Conservation (phyloP, 2,797 vertebrate species). For the Poliocrania exsul region DNA sequence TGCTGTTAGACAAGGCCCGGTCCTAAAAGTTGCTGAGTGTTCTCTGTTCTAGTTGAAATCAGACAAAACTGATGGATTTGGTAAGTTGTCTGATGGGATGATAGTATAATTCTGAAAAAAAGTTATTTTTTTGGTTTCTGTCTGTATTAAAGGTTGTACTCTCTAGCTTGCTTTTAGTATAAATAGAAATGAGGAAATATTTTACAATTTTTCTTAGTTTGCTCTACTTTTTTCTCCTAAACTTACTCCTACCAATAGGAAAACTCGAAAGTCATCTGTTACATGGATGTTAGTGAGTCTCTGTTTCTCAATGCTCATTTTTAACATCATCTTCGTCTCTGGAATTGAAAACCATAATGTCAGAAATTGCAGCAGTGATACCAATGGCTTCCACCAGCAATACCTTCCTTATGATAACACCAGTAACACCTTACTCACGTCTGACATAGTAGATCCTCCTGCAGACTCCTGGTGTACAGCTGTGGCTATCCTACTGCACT, state of each 20-base stretch:
- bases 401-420: fast-evolving
- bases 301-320: conserved; percentile 75
- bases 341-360: conserved; percentile 71
- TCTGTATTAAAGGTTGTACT: neutral
- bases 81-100: neutral
- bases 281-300: conserved; percentile 74
- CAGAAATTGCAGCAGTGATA: neutral
- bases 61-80: neutral
- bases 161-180: neutral
- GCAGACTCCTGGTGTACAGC: conserved; percentile 46
- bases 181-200: neutral
- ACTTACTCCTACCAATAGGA: conserved; percentile 25
- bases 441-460: neutral
- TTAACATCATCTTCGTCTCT: conserved; percentile 80
- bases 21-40: neutral
- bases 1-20: neutral
- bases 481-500: conserved; percentile 72
- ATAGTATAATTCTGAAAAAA: neutral
- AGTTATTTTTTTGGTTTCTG: neutral
- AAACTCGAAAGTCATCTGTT: conserved; percentile 46
- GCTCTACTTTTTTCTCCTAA: neutral
- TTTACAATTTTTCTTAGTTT: neutral
- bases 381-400: neutral
- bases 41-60: neutral
- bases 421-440: neutral